phyloP scores from a whole-genome alignment of 1,140 invertebrate species.

The Asbolus verrucosus region DNA sequence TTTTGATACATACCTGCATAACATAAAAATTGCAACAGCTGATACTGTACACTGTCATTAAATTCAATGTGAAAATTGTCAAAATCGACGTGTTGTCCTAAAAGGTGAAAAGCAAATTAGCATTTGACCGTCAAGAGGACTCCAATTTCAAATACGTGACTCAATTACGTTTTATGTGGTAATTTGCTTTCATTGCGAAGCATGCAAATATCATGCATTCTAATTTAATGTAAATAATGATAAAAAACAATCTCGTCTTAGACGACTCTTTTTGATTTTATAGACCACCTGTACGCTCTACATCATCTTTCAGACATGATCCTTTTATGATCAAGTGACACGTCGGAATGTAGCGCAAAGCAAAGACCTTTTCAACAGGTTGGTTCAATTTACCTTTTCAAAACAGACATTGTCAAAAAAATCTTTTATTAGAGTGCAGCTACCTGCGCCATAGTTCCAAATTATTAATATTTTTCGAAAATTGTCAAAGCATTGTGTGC shows the following conservation, averaged over 20 bases:
- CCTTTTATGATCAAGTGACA: slow-evolving; percentile 33
- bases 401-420: background rate
- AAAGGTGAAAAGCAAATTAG: too few species aligned
- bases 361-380: slow-evolving; percentile 38
- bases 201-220: slow-evolving; percentile 6
- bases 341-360: slow-evolving; percentile 4
- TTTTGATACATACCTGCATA: too few species aligned
- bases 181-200: background rate
- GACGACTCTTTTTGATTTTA: slow-evolving; percentile 17
- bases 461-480: too few species aligned
- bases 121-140: too few species aligned
- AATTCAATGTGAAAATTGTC: too few species aligned
- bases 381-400: slow-evolving; percentile 41
- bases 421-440: background rate
- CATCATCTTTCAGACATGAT: slow-evolving; percentile 4
- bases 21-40: too few species aligned
- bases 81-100: too few species aligned
- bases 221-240: background rate
- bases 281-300: slow-evolving; percentile 30
- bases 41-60: too few species aligned
- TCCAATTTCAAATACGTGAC: too few species aligned
- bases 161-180: too few species aligned
- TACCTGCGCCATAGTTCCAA: background rate
- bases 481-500: background rate
- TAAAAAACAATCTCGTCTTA: background rate